A percentile compares a stretch with the other conserved stretches of the same genome.
Evolutionary conservation across 2,797 vertebrate species (phyloP).

Genomic region (Distichodus sexfasciatus): DNA sequence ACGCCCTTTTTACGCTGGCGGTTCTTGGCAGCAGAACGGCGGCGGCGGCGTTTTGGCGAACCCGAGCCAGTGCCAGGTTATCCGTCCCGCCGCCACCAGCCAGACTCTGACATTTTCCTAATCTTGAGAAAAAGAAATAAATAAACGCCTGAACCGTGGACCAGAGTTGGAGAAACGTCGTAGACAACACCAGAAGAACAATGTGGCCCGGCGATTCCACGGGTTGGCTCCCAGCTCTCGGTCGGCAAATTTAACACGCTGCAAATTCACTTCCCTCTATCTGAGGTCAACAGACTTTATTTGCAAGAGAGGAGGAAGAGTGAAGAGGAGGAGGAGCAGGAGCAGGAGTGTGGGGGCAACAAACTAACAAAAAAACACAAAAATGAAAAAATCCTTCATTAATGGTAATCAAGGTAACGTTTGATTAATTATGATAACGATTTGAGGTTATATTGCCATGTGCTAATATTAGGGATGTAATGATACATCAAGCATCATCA

Average conservation of each 20-base stretch:
- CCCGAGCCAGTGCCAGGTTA: conserved; percentile 38
- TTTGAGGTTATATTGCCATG: too few relatives aligned
- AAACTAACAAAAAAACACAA: too few relatives aligned
- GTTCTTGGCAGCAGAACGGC: conserved; percentile 38
- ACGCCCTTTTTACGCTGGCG: conserved; percentile 37
- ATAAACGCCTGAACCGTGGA: conserved; percentile 57
- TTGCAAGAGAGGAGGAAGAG: too few relatives aligned
- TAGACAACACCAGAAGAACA: conserved; percentile 48
- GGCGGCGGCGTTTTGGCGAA: conserved; percentile 28
- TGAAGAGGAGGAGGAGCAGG: too few relatives aligned
- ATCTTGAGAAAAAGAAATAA: too few relatives aligned
- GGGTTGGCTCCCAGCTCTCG: conserved; percentile 54
- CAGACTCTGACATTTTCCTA: conserved; percentile 54
- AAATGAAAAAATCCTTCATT: too few relatives aligned
- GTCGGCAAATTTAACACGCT: conserved; percentile 55
- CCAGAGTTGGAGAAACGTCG: conserved; percentile 29
- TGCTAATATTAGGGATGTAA: too few relatives aligned
- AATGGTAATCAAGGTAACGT: too few relatives aligned
- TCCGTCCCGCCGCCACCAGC: conserved; percentile 37
- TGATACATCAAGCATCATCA: too few relatives aligned
- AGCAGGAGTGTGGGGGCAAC: too few relatives aligned
- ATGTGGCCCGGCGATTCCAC: conserved; percentile 49
- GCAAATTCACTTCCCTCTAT: conserved; percentile 57
- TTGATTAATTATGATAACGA: too few relatives aligned
- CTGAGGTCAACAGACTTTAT: too few relatives aligned